These are phyloP conservation scores for Ataeniobius toweri DNA, from an alignment of 2,797 vertebrate species.

Conservation along the genomic window DNA sequence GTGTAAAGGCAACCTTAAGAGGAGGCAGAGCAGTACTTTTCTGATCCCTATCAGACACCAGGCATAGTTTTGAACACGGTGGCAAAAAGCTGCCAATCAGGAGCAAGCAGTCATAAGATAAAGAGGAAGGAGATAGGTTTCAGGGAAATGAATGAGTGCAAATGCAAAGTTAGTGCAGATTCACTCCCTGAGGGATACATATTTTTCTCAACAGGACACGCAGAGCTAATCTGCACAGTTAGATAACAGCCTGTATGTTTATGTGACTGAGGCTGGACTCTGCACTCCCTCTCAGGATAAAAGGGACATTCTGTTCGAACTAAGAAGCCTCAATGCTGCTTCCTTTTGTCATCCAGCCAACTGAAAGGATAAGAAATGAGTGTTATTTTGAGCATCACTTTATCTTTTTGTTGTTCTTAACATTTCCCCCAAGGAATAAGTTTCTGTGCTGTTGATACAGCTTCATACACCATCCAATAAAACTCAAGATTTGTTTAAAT, in stretches of 20 bases:
- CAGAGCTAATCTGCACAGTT: slow-evolving; percentile 38
- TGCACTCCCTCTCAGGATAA: slow-evolving; percentile 23
- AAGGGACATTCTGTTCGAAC: slow-evolving; percentile 18
- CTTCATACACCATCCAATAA: background rate
- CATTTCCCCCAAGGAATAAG: background rate
- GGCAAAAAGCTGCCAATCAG: slow-evolving; percentile 51
- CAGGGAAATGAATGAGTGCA: slow-evolving; percentile 37
- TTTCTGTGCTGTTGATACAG: background rate
- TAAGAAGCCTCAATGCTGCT: background rate
- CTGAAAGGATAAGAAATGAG: background rate
- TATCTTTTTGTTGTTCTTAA: slow-evolving; percentile 12
- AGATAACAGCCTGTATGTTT: slow-evolving; percentile 49
- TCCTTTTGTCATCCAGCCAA: slow-evolving; percentile 3
- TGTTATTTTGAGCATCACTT: background rate
- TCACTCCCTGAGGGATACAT: slow-evolving; percentile 39
- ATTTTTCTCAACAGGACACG: slow-evolving; percentile 37
- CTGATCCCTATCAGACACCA: slow-evolving; percentile 58
- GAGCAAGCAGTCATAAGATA: slow-evolving; percentile 35
- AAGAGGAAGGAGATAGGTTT: slow-evolving; percentile 17
- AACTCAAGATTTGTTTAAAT: background rate
- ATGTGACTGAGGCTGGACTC: slow-evolving; percentile 23
- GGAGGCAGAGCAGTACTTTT: slow-evolving; percentile 35
- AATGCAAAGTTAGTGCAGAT: slow-evolving; percentile 45
- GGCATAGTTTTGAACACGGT: slow-evolving; percentile 28
- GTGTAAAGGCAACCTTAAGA: slow-evolving; percentile 61